Evolutionary conservation across 64 coral and sea anemone genomes (phyloP), one percentile per base, ranked within the genome.

Genomic region (Montipora sp.): DNA sequence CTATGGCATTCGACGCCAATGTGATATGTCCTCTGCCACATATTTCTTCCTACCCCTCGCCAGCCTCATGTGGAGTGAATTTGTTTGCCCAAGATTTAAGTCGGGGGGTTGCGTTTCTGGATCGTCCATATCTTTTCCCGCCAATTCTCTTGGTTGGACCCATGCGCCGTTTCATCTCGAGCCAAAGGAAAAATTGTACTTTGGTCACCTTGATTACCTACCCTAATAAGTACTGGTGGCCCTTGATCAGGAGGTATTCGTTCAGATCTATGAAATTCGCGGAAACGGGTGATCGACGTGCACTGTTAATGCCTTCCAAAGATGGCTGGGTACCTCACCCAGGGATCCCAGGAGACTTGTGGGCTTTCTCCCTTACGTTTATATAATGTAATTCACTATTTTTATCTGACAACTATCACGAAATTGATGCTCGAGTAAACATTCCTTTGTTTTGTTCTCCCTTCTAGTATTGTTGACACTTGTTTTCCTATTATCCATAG

Each of bases 151-250:
- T 73, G 19, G 21, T 73, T 55, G 51, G 51, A 55, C 51, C 51
- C 6, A 5, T 55, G 5, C 51, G 5, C 10, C 51, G 51, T 55
- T 55, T 55, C 36, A 36, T 36, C 36, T 55, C 51, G 10, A 55
- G 2, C 10, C 0, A 5, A 68, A 68, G 19, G 65, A 18, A 16
- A 68, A 21, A 16, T 68, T 73, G 70, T 6, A 73, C 6, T 4
- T 22, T 73, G 4, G 21, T 73, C 3, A 24, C 69, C 7, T 59
- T 83, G 5, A 36, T 13, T 87, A 74, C 51, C 10, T 87, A 73
- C n/a, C 83, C 83, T 5, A 87, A 23, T 14, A 87, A 73, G 48
- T 87, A 87, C 10, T 74, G 47, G 83, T 87, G 83, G 83, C 83
- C 83, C 22, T 4, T 87, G 9, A 15, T 87, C 45, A 16, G 18